Percentiles rank a stretch among this genome's conserved stretches.
phyloP scores from a whole-genome alignment of 2,113 vertebrate species.

The Tychaedon coryphoeus region DNA sequence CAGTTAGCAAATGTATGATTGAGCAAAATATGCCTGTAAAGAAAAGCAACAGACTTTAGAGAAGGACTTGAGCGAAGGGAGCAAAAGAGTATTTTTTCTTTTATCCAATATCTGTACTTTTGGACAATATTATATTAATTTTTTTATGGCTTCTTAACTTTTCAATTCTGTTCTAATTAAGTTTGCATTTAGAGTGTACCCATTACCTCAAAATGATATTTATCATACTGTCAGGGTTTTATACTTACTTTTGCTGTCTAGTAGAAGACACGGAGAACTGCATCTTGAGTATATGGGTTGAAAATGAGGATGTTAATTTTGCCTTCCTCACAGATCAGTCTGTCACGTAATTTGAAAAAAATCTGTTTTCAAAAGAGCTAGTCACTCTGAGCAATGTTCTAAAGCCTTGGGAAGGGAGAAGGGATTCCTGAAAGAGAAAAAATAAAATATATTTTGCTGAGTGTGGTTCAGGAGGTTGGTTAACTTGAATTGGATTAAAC shows the following conservation, averaged over 20 bases:
- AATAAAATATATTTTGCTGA: background rate
- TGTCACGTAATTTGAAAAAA: background rate
- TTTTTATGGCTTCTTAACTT: constrained; percentile 21
- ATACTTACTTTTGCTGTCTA: background rate
- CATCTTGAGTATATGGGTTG: background rate
- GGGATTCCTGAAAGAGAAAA: background rate
- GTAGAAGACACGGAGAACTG: background rate
- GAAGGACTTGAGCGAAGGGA: background rate
- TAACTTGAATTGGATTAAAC: background rate
- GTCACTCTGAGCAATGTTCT: background rate
- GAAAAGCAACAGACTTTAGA: background rate
- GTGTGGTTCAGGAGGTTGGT: background rate
- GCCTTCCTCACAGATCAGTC: background rate
- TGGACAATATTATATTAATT: constrained; percentile 18
- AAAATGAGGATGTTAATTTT: constrained; percentile 22
- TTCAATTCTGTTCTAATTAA: constrained; percentile 16
- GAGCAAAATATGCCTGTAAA: background rate
- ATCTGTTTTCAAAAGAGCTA: background rate
- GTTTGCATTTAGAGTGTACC: background rate
- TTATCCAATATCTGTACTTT: background rate
- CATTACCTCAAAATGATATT: background rate
- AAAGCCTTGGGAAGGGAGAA: background rate
- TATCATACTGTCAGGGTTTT: constrained; percentile 3
- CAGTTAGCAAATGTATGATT: background rate
- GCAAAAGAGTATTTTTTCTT: background rate